Base-by-base conservation (phyloP, 2,888 invertebrate species). In the Craniophora ligustri region DNA sequence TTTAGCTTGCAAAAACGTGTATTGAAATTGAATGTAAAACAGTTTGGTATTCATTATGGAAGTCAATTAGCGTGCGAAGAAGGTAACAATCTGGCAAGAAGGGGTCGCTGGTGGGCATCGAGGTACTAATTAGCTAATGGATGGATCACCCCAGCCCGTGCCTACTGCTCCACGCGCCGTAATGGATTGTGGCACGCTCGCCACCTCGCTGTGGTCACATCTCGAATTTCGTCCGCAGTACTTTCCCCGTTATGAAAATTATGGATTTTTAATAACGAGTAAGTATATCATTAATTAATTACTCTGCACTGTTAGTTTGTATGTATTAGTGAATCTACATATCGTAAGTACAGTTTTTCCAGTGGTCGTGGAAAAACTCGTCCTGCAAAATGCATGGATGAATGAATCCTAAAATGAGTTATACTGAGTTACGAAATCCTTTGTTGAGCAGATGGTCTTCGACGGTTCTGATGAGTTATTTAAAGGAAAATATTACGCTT, bases 121-220 rank as follows among this genome's bases (percentile, higher is more conserved):
- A 45, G 44, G 74, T 69, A 81, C 81, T 92, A 92, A 92, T 93
- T 93, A 92, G 86, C 86, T 92, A 92, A 93, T 93, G 92, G 92
- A 88, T 64, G 53, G 76, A 68, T 71, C 76, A 79, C 76, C 76
- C 60, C 71, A 66, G 64, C 72, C 67, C 63, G 59, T 61, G 54
- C 64, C 73, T 65, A 67, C 63, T 48, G 68, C 47, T 54, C 31
- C 51, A 49, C 63, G 21, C 41, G 35, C 54, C 64, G 63, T 91
- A 92, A 92, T 92, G 92, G 90, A 88, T 88, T 84, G 88, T 77
- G 78, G 87, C 92, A 92, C 92, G 92, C 92, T 81, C 83, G 77
- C 66, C 76, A 71, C 76, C 67, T 76, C 72, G 53, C 64, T 64
- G 31, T 54, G 59, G 68, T 65, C 77, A 82, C 85, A 84, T 89